phyloP scores from a whole-genome alignment of 2,797 vertebrate genomes.

The Leptatherina wallacei region DNA sequence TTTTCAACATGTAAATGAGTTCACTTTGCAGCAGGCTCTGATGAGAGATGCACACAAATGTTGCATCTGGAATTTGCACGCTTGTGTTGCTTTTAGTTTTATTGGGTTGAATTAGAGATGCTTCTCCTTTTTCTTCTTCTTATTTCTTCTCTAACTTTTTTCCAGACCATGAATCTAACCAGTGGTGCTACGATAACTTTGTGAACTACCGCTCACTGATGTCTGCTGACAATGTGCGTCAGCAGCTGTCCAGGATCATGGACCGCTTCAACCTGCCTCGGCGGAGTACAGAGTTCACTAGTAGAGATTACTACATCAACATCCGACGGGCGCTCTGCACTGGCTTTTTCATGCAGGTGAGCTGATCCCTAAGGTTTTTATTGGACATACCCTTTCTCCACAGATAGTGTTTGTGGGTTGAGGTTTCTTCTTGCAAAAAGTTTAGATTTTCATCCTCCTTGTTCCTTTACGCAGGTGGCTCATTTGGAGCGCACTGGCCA shows the following conservation, averaged over 20 bases:
- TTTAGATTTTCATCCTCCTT: background rate
- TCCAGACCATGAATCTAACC: slow-evolving; percentile 98
- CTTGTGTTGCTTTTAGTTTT: too few species aligned
- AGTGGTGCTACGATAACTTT: slow-evolving; percentile 99
- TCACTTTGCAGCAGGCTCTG: background rate
- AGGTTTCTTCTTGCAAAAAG: background rate
- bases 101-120: background rate
- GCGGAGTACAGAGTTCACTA: slow-evolving; percentile 98
- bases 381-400: background rate
- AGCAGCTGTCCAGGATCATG: slow-evolving; percentile 99
- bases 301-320: slow-evolving; percentile 98
- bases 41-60: background rate
- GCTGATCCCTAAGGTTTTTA: background rate
- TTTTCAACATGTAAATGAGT: background rate
- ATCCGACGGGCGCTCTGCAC: slow-evolving; percentile 97
- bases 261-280: slow-evolving; percentile 99
- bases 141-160: background rate
- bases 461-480: slow-evolving; percentile 84
- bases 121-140: background rate
- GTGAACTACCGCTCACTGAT: slow-evolving; percentile 99
- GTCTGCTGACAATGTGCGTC: slow-evolving; percentile 99
- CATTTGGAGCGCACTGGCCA: slow-evolving; percentile 94
- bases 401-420: background rate
- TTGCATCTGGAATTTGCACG: too few species aligned
- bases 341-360: slow-evolving; percentile 98